Conservation (phyloP, 1,140 invertebrate species). For the Hirudo medicinalis region DNA sequence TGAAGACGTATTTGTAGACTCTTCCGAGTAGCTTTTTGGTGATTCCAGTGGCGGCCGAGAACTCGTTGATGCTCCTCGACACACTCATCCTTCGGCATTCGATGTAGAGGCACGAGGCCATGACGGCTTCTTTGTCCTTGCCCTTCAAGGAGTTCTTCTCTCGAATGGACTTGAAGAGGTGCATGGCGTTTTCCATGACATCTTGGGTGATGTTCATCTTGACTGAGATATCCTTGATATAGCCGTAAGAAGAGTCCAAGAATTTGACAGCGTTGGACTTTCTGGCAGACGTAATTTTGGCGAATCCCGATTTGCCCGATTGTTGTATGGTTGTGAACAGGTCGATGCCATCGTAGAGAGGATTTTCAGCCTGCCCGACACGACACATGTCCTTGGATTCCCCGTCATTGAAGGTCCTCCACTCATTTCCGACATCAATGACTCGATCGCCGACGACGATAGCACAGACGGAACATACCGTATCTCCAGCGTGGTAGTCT, state of each 20-base stretch:
- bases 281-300: too few relatives aligned
- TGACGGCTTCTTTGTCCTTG: slow-evolving; percentile 89
- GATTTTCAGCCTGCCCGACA: slow-evolving; percentile 81
- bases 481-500: slow-evolving; percentile 94
- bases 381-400: slow-evolving; percentile 89
- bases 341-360: slow-evolving; percentile 82
- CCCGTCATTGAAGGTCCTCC: slow-evolving; percentile 99
- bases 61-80: slow-evolving; percentile 83
- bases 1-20: background rate
- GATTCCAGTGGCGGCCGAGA: background rate
- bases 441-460: slow-evolving; percentile 96
- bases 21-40: background rate
- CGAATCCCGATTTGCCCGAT: slow-evolving; percentile 39
- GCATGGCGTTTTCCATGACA: slow-evolving; percentile 68
- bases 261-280: background rate
- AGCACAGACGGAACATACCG: slow-evolving; percentile 97
- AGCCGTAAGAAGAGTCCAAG: background rate
- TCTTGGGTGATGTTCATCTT: background rate
- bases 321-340: slow-evolving; percentile 95
- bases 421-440: slow-evolving; percentile 99
- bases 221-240: background rate
- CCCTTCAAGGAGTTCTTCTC: slow-evolving; percentile 91
- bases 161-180: slow-evolving; percentile 86
- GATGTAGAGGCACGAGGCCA: slow-evolving; percentile 95
- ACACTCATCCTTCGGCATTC: slow-evolving; percentile 96